Base-by-base conservation (phyloP, 2,113 vertebrate genomes). In the Trogon surrucura region DNA sequence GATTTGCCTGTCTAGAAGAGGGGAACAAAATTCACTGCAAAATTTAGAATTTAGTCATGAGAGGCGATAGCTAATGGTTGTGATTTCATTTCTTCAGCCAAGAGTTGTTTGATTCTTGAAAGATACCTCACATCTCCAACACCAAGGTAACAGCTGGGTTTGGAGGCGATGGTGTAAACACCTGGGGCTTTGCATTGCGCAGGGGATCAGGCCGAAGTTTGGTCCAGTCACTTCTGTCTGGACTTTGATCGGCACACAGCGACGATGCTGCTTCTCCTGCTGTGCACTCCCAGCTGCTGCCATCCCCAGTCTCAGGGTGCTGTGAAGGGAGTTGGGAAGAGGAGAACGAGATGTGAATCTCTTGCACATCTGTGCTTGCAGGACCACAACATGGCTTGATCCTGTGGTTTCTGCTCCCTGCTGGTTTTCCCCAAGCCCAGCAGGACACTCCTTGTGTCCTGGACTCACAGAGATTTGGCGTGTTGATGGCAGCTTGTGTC, bases 161-260 rank as follows among this genome's bases (percentile, higher is more conserved):
- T 70, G 67, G 60, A 54, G 72, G 27, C 17, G 36, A 11, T 0
- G 10, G 6, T 13, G 26, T 47, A 79, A 44, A 16, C 22, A 50
- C 32, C n/a, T n/a, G 5, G 13, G 54, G 62, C 27, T 73, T 58
- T 58, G 47, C 6, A 6, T 8, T 56, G 60, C 0, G 1, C 10
- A 0, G 27, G 30, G 22, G 2, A 34, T 50, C 5, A 7, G 41
- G 47, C 16, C 29, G 70, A 60, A 72, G 41, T 58, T 56, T 50
- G 36, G 5, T n/a, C 13, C 10, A 2, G 14, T 54, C 8, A 1
- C 47, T 78, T 57, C 38, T 26, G 7, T 9, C 3, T 0, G 4
- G 22, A 19, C n/a, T 30, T 64, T 15, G 21, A n/a, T 70, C 21
- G 45, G 60, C 75, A 87, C 57, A 19, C 0, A 2, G 13, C n/a